Evolutionary conservation across 2,888 invertebrate species (phyloP), one percentile per base, ranked within the genome.

Genomic region (Acanthosepion lycidas): DNA sequence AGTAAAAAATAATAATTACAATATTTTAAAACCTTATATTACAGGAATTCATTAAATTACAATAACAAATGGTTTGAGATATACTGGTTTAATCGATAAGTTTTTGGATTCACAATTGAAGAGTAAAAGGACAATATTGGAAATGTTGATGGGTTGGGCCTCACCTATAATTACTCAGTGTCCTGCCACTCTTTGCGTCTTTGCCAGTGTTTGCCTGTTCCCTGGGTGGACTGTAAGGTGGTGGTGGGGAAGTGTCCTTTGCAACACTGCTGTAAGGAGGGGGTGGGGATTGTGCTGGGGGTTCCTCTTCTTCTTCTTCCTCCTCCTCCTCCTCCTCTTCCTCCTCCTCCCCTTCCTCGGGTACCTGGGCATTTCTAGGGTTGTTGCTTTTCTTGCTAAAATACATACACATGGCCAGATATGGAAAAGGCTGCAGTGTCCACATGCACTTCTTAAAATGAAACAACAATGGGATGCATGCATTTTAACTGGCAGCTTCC

Each of bases 181-280:
- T 49, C 48, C 53, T 93, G 28, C 49, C 49, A 48, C 15, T n/a
- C 28, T 48, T 93, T 53, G 53, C 49, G 1, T 93, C 93, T 93
- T 93, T 93, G 28, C 15, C 51, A 51, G n/a, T 92, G n/a, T 53
- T 93, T 53, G 78, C n/a, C 33, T 49, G 93, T 93, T 93, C 93
- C 49, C 53, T 93, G 15, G 53, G 53, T n/a, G 93, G 53, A 53
- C 93, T 93, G 93, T 93, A 93, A 53, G 93, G 51, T 49, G 93
- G 93, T 18, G 93, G 93, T 49, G 93, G 93, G 18, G 93, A 93
- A 53, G 51, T 93, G 51, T 93, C 93, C 93, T 93, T 93, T 53
- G 49, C 49, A 93, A 53, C 51, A 53, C 93, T 93, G 28, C 49
- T 93, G 53, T 93, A 93, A 15, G 93, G 93, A 53, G 93, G 78